Evolutionary conservation across 2,888 invertebrate species (phyloP).

Genomic region (Nematopogon swammerdamellus): DNA sequence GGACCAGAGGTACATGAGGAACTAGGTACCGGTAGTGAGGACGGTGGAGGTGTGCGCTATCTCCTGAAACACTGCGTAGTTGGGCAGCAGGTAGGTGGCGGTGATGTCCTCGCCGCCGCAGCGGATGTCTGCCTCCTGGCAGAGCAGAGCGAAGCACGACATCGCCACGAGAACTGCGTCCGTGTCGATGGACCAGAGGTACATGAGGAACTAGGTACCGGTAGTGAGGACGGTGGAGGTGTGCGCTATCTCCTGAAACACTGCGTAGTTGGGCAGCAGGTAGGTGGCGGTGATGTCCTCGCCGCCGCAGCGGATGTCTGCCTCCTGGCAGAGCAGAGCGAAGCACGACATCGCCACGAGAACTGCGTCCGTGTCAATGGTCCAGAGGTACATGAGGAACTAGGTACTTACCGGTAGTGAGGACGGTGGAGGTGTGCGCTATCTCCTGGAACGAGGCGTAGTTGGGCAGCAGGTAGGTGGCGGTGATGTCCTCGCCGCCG

Average conservation of each 20-base stretch:
- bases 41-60: too few relatives aligned
- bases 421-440: constrained; percentile 85
- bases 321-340: constrained; percentile 78
- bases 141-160: constrained; percentile 87
- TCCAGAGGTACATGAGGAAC: constrained; percentile 99
- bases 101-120: constrained; percentile 91
- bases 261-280: constrained; percentile 89
- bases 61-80: constrained; percentile 84
- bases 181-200: neutral
- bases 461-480: constrained; percentile 87
- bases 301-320: constrained; percentile 75
- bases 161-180: constrained; percentile 69
- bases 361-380: constrained; percentile 95
- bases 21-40: constrained; percentile 64
- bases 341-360: constrained; percentile 95
- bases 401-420: too few relatives aligned
- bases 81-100: constrained; percentile 76
- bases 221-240: constrained; percentile 82
- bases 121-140: constrained; percentile 73
- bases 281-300: constrained; percentile 89
- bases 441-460: constrained; percentile 93
- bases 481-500: constrained; percentile 88
- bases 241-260: constrained; percentile 91
- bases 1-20: too few relatives aligned
- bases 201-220: constrained; percentile 54